Evolutionary conservation across 2,888 invertebrate genomes (phyloP), one percentile per base, ranked within the genome.

Genomic region (Cistogaster globosa): DNA sequence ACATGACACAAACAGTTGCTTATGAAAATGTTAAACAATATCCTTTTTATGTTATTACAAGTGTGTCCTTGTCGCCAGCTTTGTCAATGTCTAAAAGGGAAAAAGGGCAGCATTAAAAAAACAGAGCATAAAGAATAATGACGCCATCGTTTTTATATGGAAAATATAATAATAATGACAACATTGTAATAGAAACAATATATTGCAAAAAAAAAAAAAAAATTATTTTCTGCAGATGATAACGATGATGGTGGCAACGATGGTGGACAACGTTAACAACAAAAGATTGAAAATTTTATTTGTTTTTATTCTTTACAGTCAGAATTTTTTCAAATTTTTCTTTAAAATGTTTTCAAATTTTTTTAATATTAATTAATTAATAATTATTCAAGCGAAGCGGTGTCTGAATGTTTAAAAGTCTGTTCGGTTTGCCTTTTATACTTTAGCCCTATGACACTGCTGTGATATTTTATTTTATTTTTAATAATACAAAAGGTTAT

Each of bases 11-110:
- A 85, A 86, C 90, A 89, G 89, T 87, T 86, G 87, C 87, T 91
- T 90, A 90, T 89, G 89, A 90, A 90, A 90, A 90, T 91, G 91
- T 90, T 90, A 89, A 88, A 91, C 91, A 91, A 91, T 90, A 91
- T 91, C 91, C 90, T 90, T 90, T 90, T 90, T 90, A 90, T 91
- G 91, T 91, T 90, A 90, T 90, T 89, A 91, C 90, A 89, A 89
- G 89, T 89, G 88, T 82, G 89, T 90, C 89, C 90, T 90, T 91
- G 90, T 91, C 91, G 90, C 88, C 91, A 91, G 89, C 88, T 91
- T 91, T 91, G 90, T 90, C 90, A 90, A 89, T 89, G 90, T 90
- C 90, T 90, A 57, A 80, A 51, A 71, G 68, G 63, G 32, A 45
- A 74, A 57, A 60, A 69, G 63, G 62, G 55, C 74, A 76, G 71